Conservation (phyloP, 2,113 vertebrate genomes). For the Canis aureus region DNA sequence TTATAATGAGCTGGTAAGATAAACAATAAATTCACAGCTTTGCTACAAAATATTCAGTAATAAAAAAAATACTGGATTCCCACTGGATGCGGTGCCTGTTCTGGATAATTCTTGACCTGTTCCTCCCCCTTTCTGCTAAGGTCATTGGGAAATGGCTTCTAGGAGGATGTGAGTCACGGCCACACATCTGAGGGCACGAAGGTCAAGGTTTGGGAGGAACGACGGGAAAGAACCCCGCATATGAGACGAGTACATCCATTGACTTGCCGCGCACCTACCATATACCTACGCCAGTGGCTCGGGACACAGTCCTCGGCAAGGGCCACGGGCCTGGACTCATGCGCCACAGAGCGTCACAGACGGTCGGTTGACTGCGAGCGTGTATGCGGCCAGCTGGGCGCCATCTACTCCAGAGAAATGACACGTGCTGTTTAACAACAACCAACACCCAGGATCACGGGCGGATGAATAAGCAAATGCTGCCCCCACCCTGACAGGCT, state of each 20-base stretch:
- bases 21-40: not conserved
- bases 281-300: not conserved
- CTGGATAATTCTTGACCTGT: not conserved
- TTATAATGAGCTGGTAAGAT: not conserved
- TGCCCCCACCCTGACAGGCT: no score
- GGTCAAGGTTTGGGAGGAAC: not conserved
- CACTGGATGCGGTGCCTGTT: not conserved
- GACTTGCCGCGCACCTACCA: not conserved
- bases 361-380: not conserved
- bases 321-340: accelerated
- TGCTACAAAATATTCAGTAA: not conserved
- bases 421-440: not conserved
- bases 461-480: not conserved
- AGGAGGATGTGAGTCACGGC: not conserved
- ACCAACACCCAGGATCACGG: not conserved
- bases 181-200: not conserved
- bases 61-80: not conserved
- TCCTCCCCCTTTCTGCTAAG: no score
- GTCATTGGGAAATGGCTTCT: not conserved
- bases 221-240: not conserved
- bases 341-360: no score
- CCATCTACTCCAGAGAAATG: not conserved
- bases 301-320: no score
- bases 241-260: not conserved
- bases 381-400: not conserved